phyloP scores from a whole-genome alignment of 2,888 invertebrate species.

The Chrysopilus asiliformis region DNA sequence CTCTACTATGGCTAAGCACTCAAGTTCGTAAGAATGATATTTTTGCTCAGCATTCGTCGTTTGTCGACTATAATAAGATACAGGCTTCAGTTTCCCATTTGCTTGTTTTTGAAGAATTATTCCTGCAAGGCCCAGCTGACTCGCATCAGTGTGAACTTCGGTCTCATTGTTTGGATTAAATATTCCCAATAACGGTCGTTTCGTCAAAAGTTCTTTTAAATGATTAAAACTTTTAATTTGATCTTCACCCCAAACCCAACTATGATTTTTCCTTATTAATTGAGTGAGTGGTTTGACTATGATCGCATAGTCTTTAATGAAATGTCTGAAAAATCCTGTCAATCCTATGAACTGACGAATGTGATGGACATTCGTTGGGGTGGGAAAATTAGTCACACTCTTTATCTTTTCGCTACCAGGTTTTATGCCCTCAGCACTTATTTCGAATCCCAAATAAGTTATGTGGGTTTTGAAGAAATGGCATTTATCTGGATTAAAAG shows the following conservation, averaged over 20 bases:
- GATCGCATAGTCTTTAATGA: slow-evolving; percentile 15
- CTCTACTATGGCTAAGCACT: slow-evolving; percentile 24
- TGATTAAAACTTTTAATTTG: slow-evolving; percentile 16
- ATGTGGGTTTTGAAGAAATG: slow-evolving; percentile 10
- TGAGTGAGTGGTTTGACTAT: slow-evolving; percentile 16
- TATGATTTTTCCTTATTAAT: slow-evolving; percentile 4
- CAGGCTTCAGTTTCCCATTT: slow-evolving; percentile 13
- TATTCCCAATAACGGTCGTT: not conserved
- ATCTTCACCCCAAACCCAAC: slow-evolving; percentile 13
- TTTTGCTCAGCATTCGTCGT: slow-evolving; percentile 23
- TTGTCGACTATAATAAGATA: slow-evolving; percentile 24
- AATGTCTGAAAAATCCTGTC: slow-evolving; percentile 20
- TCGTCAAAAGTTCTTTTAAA: not conserved
- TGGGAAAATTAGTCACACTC: slow-evolving; percentile 14
- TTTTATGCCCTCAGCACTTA: slow-evolving; percentile 16
- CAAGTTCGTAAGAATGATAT: slow-evolving; percentile 29
- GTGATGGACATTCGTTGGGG: slow-evolving; percentile 16
- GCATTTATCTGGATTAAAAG: slow-evolving; percentile 10
- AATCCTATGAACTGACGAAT: slow-evolving; percentile 21
- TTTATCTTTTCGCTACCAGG: slow-evolving; percentile 18
- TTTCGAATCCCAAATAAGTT: slow-evolving; percentile 11
- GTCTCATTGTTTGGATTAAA: not conserved
- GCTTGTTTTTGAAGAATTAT: slow-evolving; percentile 17
- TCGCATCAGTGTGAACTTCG: slow-evolving; percentile 20
- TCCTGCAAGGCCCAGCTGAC: slow-evolving; percentile 15